Percentiles rank a stretch among this genome's conserved stretches.
Conservation (phyloP, 2,888 invertebrate species). For the Acleris sparsana region DNA sequence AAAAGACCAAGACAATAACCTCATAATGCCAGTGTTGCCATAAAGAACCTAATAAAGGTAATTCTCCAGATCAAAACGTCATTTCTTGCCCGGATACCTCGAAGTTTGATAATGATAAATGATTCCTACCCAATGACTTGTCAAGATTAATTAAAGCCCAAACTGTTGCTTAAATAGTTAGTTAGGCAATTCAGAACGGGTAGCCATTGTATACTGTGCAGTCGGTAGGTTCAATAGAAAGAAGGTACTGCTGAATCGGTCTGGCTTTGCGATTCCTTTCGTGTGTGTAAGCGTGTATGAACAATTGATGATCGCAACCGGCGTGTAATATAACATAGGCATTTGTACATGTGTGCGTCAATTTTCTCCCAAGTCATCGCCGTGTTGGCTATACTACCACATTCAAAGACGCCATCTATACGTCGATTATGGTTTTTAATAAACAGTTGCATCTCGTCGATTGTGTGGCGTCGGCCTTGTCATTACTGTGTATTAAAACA, state of each 20-base stretch:
- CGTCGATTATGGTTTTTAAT: constrained; percentile 31
- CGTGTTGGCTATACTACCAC: no score
- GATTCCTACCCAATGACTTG: constrained; percentile 66
- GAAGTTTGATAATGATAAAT: constrained; percentile 76
- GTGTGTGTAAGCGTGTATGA: no score
- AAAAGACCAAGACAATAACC: constrained; percentile 35
- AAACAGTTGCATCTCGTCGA: constrained; percentile 31
- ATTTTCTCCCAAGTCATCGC: no score
- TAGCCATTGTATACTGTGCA: constrained; percentile 55
- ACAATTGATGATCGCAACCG: no score
- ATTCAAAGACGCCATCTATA: no score
- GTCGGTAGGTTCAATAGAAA: constrained; percentile 18
- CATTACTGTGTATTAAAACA: constrained; percentile 38
- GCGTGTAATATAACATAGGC: no score
- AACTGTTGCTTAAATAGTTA: constrained; percentile 78
- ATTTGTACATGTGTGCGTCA: no score
- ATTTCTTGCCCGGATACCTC: constrained; percentile 62
- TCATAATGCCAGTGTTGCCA: constrained; percentile 53
- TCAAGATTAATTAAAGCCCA: constrained; percentile 79
- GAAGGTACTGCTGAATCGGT: constrained; percentile 3
- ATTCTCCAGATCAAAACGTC: constrained; percentile 54
- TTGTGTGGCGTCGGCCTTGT: constrained; percentile 32
- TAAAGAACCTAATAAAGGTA: constrained; percentile 51
- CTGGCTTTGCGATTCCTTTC: no score
- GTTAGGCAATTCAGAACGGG: constrained; percentile 69